A percentile compares a stretch with the other conserved stretches of the same genome.
Evolutionary conservation across 30 jellyfish, hydroid and myxozoan genomes (phyloP).

Genomic region (Aurelia coerulea): DNA sequence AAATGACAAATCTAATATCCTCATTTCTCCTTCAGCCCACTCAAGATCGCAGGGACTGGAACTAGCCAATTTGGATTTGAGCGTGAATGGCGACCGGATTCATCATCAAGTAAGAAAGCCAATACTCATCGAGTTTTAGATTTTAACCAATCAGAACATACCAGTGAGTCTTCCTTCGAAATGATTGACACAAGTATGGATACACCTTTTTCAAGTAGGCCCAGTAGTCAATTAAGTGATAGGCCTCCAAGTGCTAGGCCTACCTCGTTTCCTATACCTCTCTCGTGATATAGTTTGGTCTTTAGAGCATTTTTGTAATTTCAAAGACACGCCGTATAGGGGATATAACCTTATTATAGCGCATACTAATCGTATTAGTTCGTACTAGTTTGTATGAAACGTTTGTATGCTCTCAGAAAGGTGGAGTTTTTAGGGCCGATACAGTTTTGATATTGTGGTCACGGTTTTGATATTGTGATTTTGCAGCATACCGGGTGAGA

Average conservation of each 20-base stretch:
- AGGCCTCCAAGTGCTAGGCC: conserved; percentile 47
- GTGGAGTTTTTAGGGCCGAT: too few relatives aligned
- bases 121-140: conserved; percentile 37
- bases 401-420: too few relatives aligned
- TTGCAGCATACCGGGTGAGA: too few relatives aligned
- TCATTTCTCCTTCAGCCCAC: conserved; percentile 77
- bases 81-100: conserved; percentile 76
- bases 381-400: too few relatives aligned
- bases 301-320: too few relatives aligned
- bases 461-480: too few relatives aligned
- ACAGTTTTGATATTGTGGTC: too few relatives aligned
- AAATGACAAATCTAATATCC: too few relatives aligned
- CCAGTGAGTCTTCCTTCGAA: conserved; percentile 52
- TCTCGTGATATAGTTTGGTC: conserved; percentile 18
- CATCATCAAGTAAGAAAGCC: conserved; percentile 43
- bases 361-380: too few relatives aligned
- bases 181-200: conserved; percentile 68
- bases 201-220: conserved; percentile 56
- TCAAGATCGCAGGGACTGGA: conserved; percentile 94
- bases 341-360: too few relatives aligned
- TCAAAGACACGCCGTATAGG: too few relatives aligned
- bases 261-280: conserved; percentile 38
- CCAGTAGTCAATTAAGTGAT: conserved; percentile 36
- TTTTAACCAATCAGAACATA: conserved; percentile 26
- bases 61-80: conserved; percentile 91